These are phyloP conservation scores for Leptinotarsa peninsularis DNA, from an alignment of 2,888 invertebrate species.

Conservation along the genomic window DNA sequence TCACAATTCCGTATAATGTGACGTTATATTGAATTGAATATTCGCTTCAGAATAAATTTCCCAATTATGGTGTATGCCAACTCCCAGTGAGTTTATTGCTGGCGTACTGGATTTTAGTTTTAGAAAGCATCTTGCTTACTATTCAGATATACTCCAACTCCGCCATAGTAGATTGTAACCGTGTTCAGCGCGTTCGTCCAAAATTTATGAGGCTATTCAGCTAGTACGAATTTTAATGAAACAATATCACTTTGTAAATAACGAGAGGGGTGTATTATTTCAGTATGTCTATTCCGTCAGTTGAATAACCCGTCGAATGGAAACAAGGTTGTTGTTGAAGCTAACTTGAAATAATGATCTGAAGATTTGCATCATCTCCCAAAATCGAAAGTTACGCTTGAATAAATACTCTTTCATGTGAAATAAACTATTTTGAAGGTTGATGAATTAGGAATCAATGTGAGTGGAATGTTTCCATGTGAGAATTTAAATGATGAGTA, in stretches of 20 bases:
- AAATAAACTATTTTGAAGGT: no score
- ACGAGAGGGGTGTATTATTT: slow-evolving; percentile 4
- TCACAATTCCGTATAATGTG: no score
- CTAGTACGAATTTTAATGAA: slow-evolving; percentile 38
- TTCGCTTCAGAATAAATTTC: background rate
- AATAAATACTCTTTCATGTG: background rate
- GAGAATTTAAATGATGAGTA: no score
- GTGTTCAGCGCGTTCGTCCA: slow-evolving; percentile 22
- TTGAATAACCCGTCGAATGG: slow-evolving; percentile 1
- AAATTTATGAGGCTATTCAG: slow-evolving; percentile 34
- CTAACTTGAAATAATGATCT: background rate
- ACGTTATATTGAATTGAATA: background rate
- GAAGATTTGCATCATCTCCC: background rate
- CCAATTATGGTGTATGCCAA: background rate
- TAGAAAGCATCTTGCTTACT: slow-evolving; percentile 6
- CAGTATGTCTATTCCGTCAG: slow-evolving; percentile 12
- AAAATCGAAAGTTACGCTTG: background rate
- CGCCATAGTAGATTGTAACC: slow-evolving; percentile 6
- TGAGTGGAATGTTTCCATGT: no score
- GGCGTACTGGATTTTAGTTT: slow-evolving; percentile 4
- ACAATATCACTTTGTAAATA: slow-evolving; percentile 35
- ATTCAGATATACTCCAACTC: slow-evolving; percentile 15
- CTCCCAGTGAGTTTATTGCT: background rate
- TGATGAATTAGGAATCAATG: no score
- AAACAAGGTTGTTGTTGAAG: slow-evolving; percentile 1